phyloP scores from a whole-genome alignment of 1,140 invertebrate species.

The Bombus huntii region DNA sequence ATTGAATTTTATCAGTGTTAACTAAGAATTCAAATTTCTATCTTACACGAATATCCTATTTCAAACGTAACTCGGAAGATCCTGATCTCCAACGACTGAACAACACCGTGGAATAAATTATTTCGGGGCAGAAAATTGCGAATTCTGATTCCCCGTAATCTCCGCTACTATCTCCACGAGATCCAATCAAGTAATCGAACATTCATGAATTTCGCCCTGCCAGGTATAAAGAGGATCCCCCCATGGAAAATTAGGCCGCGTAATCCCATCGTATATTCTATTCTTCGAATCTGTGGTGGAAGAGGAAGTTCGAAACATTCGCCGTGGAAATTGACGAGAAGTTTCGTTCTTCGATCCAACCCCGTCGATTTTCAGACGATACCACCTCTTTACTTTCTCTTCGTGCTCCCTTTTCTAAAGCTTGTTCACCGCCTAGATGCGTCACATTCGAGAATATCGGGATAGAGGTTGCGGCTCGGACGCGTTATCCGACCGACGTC shows the following conservation, averaged over 20 bases:
- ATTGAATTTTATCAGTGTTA: no score
- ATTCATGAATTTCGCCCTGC: neutral
- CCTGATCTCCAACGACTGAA: neutral
- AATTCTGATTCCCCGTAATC: neutral
- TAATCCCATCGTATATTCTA: neutral
- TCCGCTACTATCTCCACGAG: neutral
- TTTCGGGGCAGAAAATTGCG: neutral
- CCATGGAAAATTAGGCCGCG: neutral
- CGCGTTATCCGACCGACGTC: slow-evolving; percentile 15
- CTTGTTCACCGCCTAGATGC: no score
- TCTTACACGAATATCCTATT: neutral
- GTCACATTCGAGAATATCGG: slow-evolving; percentile 2
- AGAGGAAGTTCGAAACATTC: slow-evolving; percentile 32
- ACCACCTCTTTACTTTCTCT: neutral
- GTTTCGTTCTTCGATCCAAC: no score
- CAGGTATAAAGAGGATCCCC: neutral
- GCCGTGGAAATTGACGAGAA: neutral
- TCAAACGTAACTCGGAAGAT: neutral
- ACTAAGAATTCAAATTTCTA: no score
- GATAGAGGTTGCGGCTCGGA: neutral
- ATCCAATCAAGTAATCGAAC: neutral
- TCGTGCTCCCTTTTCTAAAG: neutral
- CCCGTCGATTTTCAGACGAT: neutral
- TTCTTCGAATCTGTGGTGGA: neutral
- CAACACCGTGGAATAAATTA: neutral